These are phyloP conservation scores for Anguilla pacifica DNA, from an alignment of 2,797 vertebrate species.

Conservation along the genomic window DNA sequence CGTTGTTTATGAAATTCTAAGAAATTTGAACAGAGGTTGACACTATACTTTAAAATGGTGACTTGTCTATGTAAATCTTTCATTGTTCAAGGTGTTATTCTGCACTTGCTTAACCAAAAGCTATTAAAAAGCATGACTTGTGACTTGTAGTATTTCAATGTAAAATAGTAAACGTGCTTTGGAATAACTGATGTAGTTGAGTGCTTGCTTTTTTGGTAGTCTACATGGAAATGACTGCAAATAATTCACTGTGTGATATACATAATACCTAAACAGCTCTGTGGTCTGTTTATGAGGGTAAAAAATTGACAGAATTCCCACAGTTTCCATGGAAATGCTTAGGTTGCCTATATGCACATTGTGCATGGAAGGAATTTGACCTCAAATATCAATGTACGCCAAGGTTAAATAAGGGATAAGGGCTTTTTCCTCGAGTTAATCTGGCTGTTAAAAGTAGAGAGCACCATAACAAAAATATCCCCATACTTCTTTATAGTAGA, in stretches of 20 bases:
- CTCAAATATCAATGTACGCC: background rate
- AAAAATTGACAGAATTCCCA: background rate
- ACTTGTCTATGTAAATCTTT: too few relatives aligned
- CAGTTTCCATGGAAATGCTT: background rate
- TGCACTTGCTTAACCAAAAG: background rate
- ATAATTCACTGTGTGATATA: background rate
- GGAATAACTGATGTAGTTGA: background rate
- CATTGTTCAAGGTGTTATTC: background rate
- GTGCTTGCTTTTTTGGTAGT: background rate
- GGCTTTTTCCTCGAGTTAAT: background rate
- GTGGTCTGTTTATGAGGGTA: background rate
- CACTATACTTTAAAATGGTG: background rate
- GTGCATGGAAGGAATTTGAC: slow-evolving; percentile 3
- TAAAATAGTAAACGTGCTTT: background rate
- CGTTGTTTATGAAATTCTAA: background rate
- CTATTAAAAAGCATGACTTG: background rate
- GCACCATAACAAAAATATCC: background rate
- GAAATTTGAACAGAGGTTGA: background rate
- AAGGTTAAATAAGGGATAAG: background rate
- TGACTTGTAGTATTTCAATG: background rate
- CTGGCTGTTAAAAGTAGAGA: background rate
- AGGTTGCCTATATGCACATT: background rate
- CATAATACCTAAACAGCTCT: background rate
- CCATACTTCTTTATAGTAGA: background rate
- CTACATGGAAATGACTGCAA: background rate